Base-by-base conservation (phyloP, 1,140 invertebrate species). In the Prorops nasuta region DNA sequence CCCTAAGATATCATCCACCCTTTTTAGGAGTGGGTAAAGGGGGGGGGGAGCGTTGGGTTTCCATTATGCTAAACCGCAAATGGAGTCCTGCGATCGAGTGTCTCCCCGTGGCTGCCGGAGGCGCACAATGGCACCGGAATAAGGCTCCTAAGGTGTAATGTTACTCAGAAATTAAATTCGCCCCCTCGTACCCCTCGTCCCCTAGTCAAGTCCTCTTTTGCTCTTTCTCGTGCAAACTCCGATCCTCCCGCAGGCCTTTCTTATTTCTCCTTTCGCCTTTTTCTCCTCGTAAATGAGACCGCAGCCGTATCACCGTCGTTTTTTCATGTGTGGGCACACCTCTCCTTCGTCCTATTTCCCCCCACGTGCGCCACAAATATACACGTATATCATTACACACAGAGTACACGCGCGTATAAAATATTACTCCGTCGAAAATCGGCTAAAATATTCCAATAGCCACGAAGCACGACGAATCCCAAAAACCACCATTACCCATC, bases 61-160 rank as follows among this genome's bases (percentile, higher is more conserved):
- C 74, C 72, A 76, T 77, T 77, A 76, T 76, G 74, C 72, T 74
- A 77, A 77, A 76, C 74, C 74, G 72, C 72, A 77, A 77, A 77
- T 77, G 75, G 74, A 77, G 72, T 77, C 72, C 71, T 73, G 69
- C 72, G 71, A 76, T 77, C 75, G 71, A 74, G 74, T 76, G 69
- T 76, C 74, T 73, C 65, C 66, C 57, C 56, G 55, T 56, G n/a
- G n/a, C n/a, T n/a, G n/a, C n/a, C n/a, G n/a, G n/a, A n/a, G n/a
- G n/a, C 48, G 51, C 60, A 69, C 69, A 71, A 72, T 71, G 64
- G 66, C 66, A 58, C 56, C 55, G 52, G 54, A 60, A 60, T 57
- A 60, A 64, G 64, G 68, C 67, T 70, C 64, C 60, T 63, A 66
- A 71, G 67, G 74, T 76, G 72, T 77, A 73, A 70, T 63, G 67